Percentiles rank a stretch among this genome's conserved stretches.
phyloP scores from a whole-genome alignment of 2,113 vertebrate genomes.

The Orycteropus afer region DNA sequence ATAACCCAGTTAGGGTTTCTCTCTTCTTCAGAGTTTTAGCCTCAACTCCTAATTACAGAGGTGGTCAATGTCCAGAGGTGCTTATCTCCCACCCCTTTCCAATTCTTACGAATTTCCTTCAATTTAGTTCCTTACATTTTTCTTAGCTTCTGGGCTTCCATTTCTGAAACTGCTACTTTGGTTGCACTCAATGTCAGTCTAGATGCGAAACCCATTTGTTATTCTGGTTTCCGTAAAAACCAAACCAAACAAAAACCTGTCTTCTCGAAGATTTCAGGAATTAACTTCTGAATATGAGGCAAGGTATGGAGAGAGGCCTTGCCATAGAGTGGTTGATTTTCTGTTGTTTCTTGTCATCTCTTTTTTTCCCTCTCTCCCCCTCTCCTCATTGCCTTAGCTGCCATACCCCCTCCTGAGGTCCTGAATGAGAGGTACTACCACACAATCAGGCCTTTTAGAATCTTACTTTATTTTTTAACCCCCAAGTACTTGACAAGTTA shows the following conservation, averaged over 20 bases:
- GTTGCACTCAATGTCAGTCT: not conserved
- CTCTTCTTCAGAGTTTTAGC: constrained; percentile 10
- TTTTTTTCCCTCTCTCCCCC: not conserved
- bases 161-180: constrained; percentile 55
- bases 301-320: not conserved
- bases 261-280: not conserved
- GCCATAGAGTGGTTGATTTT: not conserved
- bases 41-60: constrained; percentile 2
- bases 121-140: constrained; percentile 14
- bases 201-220: not conserved
- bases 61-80: not conserved
- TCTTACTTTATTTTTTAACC: not conserved
- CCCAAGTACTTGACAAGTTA: not conserved
- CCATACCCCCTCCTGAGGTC: not conserved
- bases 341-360: not conserved
- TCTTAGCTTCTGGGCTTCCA: not conserved
- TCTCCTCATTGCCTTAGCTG: not conserved
- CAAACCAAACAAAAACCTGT: not conserved
- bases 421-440: not conserved
- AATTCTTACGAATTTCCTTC: constrained; percentile 22
- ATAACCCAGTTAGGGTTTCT: not conserved
- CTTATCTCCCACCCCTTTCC: not conserved
- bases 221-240: not conserved
- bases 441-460: not conserved
- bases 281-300: not conserved